Percentiles rank a stretch among this genome's conserved stretches.
Evolutionary conservation across 1,140 invertebrate genomes (phyloP).

Genomic region (Drosophila chauvacae): DNA sequence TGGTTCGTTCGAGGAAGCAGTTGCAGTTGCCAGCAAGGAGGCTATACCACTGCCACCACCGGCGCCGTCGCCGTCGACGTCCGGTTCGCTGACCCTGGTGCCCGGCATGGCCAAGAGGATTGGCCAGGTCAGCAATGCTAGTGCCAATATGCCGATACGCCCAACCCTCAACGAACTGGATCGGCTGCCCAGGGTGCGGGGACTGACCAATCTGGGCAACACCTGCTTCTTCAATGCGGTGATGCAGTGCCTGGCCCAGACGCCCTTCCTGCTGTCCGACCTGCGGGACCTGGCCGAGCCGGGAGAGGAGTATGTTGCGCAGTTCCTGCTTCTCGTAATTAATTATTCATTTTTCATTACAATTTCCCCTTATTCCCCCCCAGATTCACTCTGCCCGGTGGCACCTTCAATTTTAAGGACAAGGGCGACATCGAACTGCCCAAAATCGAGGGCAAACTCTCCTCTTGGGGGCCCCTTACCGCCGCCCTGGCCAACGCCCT

Average conservation of each 20-base stretch:
- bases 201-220: slow-evolving; percentile 95
- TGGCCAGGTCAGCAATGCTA: neutral
- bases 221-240: slow-evolving; percentile 99
- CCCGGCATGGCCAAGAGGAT: slow-evolving; percentile 74
- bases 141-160: neutral
- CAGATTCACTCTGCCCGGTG: slow-evolving; percentile 89
- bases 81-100: slow-evolving; percentile 21
- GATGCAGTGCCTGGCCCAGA: slow-evolving; percentile 95
- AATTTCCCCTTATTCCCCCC: neutral
- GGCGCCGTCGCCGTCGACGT: slow-evolving; percentile 8
- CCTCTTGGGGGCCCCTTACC: slow-evolving; percentile 90
- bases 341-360: neutral
- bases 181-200: slow-evolving; percentile 86
- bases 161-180: slow-evolving; percentile 28
- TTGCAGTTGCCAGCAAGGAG: neutral
- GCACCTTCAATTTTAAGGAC: slow-evolving; percentile 86
- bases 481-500: slow-evolving; percentile 89
- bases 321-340: neutral
- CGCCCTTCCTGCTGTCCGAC: slow-evolving; percentile 90
- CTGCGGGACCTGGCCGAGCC: slow-evolving; percentile 89
- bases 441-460: slow-evolving; percentile 88
- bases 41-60: slow-evolving; percentile 64
- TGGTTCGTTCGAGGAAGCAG: slow-evolving; percentile 19
- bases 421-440: slow-evolving; percentile 86
- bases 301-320: slow-evolving; percentile 86